Evolutionary conservation across 2,888 invertebrate genomes (phyloP).

Genomic region (Alentia gelatinosa): DNA sequence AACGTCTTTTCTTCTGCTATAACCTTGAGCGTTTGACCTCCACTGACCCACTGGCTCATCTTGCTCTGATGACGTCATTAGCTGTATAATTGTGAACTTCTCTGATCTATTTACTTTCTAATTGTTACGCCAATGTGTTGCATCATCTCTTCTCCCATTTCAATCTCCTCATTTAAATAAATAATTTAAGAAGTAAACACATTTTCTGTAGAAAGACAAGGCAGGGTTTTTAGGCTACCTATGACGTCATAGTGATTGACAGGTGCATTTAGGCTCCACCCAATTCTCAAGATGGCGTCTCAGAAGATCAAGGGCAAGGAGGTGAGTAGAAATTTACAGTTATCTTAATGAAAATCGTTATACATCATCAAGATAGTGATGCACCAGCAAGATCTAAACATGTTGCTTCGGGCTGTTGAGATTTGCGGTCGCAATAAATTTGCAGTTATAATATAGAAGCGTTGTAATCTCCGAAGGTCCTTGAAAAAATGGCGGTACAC

Average conservation of each 20-base stretch:
- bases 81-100: not conserved
- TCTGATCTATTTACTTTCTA: not conserved
- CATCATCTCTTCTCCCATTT: not conserved
- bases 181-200: not conserved
- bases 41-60: not conserved
- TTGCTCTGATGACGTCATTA: not conserved
- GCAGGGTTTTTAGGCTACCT: not conserved
- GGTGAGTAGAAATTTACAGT: constrained; percentile 14
- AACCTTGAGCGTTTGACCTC: not conserved
- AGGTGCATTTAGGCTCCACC: constrained; percentile 45
- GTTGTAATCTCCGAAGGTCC: not conserved
- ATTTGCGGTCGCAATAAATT: not conserved
- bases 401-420: not conserved
- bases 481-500: constrained; percentile 10
- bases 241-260: constrained; percentile 48
- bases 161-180: not conserved
- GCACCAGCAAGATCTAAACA: not conserved
- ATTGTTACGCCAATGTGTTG: not conserved
- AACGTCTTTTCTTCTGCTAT: too few species aligned
- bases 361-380: not conserved
- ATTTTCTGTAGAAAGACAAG: not conserved
- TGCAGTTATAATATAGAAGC: not conserved
- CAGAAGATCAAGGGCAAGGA: constrained; percentile 62
- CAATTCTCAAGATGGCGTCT: constrained; percentile 64
- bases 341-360: not conserved